Evolutionary conservation across 2,888 invertebrate genomes (phyloP), one percentile per base, ranked within the genome.

Genomic region (Eutolmus rufibarbis): DNA sequence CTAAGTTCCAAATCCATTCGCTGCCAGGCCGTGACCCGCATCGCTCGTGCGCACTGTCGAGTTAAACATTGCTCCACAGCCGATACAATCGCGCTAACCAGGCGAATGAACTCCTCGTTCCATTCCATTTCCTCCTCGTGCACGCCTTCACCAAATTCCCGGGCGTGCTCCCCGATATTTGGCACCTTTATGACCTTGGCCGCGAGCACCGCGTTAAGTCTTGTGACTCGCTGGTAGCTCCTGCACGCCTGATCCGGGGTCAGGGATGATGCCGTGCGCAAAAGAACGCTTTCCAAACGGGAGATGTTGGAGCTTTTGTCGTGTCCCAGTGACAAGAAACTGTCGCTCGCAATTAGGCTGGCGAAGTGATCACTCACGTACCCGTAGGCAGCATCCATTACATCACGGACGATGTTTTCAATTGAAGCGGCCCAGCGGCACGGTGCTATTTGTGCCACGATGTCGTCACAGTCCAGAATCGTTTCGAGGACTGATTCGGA

Each of bases 231-330:
- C 89, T 93, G 93, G 89, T 97, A 97, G 88, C 97, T 96, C 87
- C 95, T 95, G 91, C 98, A 97, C 0, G 97, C 96, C 91, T 96
- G 96, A 89, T 97, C 97, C 0, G 97, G 95, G 0, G 96, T 95
- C 56, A 98, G 94, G 88, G 95, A 95, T 88, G 96, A 96, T 1
- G 97, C 95, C 0, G 97, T 96, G 14, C 95, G 94, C 28, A 96
- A 93, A 89, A 98, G 94, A 89, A 97, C 95, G 88, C 97, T 96
- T 91, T 97, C 97, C 14, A 98, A 93, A 0, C 96, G 94, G 46
- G 95, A 94, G 87, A 96, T 95, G 90, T 96, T 96, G 94, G 96
- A 95, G 9, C 95, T 95, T 88, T 96, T 93, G 89, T 96, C 96
- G 90, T 95, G 94, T 37, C 96, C 96, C 76, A 96, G 93, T 1